Base-by-base conservation (phyloP, 2,113 vertebrate genomes). In the Sturnira hondurensis region DNA sequence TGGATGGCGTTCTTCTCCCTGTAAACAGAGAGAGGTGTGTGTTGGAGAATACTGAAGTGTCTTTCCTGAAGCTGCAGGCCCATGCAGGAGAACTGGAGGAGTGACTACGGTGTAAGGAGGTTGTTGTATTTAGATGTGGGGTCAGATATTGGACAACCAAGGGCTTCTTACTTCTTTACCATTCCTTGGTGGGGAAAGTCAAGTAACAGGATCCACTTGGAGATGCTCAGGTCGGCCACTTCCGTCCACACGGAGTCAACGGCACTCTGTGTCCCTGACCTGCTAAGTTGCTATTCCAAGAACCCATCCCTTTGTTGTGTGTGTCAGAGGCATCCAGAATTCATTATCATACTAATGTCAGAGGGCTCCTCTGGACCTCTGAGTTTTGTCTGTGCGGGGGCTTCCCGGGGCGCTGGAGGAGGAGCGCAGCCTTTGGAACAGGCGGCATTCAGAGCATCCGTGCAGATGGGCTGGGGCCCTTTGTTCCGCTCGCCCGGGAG, bases 301-400 rank as follows among this genome's bases (percentile, higher is more conserved):
- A 94, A 97, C 96, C 97, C 97, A 93, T 95, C 96, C 98, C 97
- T 98, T 98, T 98, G 98, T 98, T 96, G 97, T 50, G 97, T 97
- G 97, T 98, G 97, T 98, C 97, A 96, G 98, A 97, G 95, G 97
- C 97, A 97, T 98, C 97, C 78, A 9, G 98, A 97, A 98, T 98
- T 97, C 98, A 98, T 98, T 98, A 98, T 95, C 98, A 97, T 97
- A 96, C 96, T 98, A 98, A 98, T 98, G 97, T 98, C 97, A 96
- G 96, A 96, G 95, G 97, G 97, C 98, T 97, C 97, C 98, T 97
- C 95, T 97, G 97, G 98, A 97, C 97, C 98, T 96, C 97, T 93
- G 95, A 93, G 98, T 98, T 98, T 98, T 98, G 97, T 98, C 98
- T 98, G 98, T 97, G 98, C 98, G 96, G 98, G 98, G 98, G 98